Evolutionary conservation across 2,888 invertebrate species (phyloP).

Genomic region (Stenodera caucasica): DNA sequence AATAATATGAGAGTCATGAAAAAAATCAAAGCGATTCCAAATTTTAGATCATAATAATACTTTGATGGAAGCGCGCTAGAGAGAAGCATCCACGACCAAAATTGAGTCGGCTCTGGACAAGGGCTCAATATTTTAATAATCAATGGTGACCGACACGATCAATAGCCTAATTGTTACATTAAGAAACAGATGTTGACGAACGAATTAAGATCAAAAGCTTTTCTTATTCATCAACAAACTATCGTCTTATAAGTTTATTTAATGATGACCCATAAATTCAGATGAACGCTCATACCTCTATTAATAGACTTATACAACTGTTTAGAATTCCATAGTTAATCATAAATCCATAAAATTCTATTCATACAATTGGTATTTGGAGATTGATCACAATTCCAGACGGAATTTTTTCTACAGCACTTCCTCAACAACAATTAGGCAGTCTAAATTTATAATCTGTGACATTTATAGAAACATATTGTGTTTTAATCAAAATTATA

Average conservation of each 20-base stretch:
- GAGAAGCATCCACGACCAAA: no score
- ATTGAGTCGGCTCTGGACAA: neutral
- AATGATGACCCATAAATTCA: neutral
- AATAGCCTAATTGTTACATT: neutral
- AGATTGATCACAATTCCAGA: neutral
- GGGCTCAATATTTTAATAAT: neutral
- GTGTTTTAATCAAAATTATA: neutral
- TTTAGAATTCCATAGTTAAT: neutral
- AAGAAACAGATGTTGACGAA: neutral
- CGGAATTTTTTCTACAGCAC: neutral
- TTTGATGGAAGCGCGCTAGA: no score
- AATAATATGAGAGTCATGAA: no score
- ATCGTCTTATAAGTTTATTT: neutral
- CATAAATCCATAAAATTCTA: neutral
- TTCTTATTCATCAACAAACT: neutral
- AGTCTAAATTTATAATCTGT: neutral
- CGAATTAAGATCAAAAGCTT: constrained; percentile 1
- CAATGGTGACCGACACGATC: neutral
- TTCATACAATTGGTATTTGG: neutral
- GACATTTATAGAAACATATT: neutral
- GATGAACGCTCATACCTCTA: neutral
- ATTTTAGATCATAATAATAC: no score
- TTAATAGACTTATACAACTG: neutral
- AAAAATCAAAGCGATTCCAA: no score
- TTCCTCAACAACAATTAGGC: neutral